phyloP scores from a whole-genome alignment of 2,888 invertebrate species.

The Drosophila borborema region DNA sequence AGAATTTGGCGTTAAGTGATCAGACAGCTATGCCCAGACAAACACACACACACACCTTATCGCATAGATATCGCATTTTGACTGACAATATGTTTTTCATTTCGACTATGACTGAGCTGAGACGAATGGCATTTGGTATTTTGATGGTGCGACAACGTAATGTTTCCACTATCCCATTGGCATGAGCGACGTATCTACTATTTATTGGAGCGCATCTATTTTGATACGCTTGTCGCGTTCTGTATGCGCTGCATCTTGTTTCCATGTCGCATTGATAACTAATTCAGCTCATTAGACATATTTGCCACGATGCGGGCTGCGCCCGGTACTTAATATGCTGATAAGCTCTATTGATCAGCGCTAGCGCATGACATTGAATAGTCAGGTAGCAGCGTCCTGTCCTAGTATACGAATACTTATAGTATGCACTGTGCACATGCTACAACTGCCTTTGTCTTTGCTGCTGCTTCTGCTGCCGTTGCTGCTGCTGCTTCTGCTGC shows the following conservation, averaged over 20 bases:
- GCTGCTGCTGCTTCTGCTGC: not conserved
- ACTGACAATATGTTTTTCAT: slow-evolving; percentile 15
- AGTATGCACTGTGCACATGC: slow-evolving; percentile 1
- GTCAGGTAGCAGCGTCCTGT: slow-evolving; percentile 4
- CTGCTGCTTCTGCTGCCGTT: not conserved
- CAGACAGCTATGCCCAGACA: slow-evolving; percentile 27
- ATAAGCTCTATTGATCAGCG: slow-evolving; percentile 57
- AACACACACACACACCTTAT: slow-evolving; percentile 15
- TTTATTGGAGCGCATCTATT: slow-evolving; percentile 53
- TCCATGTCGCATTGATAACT: slow-evolving; percentile 41
- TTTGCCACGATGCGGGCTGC: not conserved
- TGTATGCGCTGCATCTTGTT: slow-evolving; percentile 38
- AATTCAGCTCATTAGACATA: slow-evolving; percentile 59
- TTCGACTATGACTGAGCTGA: slow-evolving; percentile 6
- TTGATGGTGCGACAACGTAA: slow-evolving; percentile 11
- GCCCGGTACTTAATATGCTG: slow-evolving; percentile 27
- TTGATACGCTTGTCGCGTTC: slow-evolving; percentile 48
- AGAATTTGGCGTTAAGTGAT: slow-evolving; percentile 33
- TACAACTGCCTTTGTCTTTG: no score
- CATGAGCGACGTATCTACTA: slow-evolving; percentile 20
- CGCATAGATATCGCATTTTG: slow-evolving; percentile 23
- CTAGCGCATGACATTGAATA: slow-evolving; percentile 31
- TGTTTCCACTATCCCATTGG: slow-evolving; percentile 34
- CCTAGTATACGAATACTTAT: not conserved
- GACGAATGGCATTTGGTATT: not conserved